Conservation (phyloP, 2,888 invertebrate species). For the Troides helena region DNA sequence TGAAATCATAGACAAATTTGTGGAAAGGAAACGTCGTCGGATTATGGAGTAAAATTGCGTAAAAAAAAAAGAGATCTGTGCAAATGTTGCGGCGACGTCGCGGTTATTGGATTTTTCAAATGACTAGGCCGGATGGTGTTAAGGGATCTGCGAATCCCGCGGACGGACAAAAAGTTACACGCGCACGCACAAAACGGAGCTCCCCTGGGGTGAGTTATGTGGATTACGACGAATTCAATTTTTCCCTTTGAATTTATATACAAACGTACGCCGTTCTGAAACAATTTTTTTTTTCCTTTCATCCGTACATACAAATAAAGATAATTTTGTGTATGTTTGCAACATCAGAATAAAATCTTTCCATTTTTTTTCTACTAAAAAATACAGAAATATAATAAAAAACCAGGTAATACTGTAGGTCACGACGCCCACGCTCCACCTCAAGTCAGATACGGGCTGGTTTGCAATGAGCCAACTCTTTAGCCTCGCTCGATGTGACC, state of each 20-base stretch:
- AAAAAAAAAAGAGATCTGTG: slow-evolving; percentile 13
- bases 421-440: too few relatives aligned
- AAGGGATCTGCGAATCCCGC: slow-evolving; percentile 17
- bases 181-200: neutral
- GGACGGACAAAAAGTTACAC: slow-evolving; percentile 10
- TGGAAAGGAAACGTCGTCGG: slow-evolving; percentile 9
- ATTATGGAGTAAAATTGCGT: slow-evolving; percentile 19
- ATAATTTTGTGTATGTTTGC: too few relatives aligned
- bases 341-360: too few relatives aligned
- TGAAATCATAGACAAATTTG: slow-evolving; percentile 1
- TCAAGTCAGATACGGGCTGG: too few relatives aligned
- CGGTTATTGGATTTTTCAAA: slow-evolving; percentile 30
- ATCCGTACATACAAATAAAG: neutral
- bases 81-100: slow-evolving; percentile 18
- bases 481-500: too few relatives aligned
- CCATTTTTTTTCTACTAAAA: too few relatives aligned
- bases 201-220: slow-evolving; percentile 8
- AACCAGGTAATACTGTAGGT: too few relatives aligned
- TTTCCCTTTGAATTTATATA: slow-evolving; percentile 1
- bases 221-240: slow-evolving; percentile 1
- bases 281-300: neutral
- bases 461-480: too few relatives aligned
- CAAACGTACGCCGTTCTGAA: neutral
- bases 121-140: slow-evolving; percentile 22
- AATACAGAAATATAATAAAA: too few relatives aligned